Conservation (phyloP, 1,140 invertebrate species). For the Patella vulgata region DNA sequence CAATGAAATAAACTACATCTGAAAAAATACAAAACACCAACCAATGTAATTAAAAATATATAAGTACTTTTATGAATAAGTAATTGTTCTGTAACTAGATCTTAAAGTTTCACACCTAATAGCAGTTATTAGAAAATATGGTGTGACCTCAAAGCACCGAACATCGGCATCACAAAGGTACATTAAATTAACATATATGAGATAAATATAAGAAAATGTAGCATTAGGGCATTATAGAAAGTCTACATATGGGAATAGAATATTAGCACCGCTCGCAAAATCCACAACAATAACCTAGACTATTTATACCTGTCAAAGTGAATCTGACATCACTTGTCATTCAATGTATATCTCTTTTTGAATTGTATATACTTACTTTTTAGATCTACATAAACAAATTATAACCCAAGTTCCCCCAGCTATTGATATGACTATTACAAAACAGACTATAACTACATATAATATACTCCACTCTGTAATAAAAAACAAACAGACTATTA, state of each 20-base stretch:
- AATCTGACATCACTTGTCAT: too few species aligned
- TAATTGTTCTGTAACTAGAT: too few species aligned
- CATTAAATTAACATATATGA: slow-evolving; percentile 2
- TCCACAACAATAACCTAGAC: neutral
- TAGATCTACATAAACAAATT: slow-evolving; percentile 69
- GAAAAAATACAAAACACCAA: neutral
- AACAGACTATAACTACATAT: slow-evolving; percentile 82
- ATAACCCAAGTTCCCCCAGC: slow-evolving; percentile 77
- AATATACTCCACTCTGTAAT: slow-evolving; percentile 86
- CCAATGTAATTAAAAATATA: too few species aligned
- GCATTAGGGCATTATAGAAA: slow-evolving; percentile 4
- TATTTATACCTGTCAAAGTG: too few species aligned
- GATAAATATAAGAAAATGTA: neutral
- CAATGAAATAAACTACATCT: slow-evolving; percentile 57
- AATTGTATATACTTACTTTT: slow-evolving; percentile 47
- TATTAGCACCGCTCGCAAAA: slow-evolving; percentile 67
- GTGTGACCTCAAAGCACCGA: too few species aligned
- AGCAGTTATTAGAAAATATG: too few species aligned
- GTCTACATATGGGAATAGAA: too few species aligned
- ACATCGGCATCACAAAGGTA: too few species aligned
- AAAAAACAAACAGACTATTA: too few species aligned
- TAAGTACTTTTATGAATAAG: too few species aligned
- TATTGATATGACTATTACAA: slow-evolving; percentile 74
- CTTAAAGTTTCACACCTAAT: too few species aligned
- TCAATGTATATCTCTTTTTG: too few species aligned